Percentiles rank a stretch among this genome's conserved stretches.
phyloP scores from a whole-genome alignment of 2,888 invertebrate species.

The Rapana venosa region DNA sequence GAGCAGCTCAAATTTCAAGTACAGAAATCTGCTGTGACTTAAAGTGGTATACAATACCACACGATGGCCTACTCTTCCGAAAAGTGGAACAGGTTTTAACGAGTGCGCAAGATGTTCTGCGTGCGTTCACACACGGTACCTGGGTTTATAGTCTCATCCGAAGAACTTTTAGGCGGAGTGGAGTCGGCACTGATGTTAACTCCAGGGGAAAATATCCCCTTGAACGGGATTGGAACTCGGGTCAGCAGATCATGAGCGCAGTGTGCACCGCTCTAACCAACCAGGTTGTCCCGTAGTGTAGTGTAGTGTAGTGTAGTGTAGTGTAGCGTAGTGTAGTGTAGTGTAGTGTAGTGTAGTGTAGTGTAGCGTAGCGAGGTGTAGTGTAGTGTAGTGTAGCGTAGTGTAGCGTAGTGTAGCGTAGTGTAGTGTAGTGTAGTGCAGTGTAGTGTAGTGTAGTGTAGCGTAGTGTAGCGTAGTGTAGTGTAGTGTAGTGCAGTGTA shows the following conservation, averaged over 20 bases:
- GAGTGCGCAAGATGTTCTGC: too few relatives aligned
- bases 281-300: neutral
- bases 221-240: neutral
- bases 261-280: neutral
- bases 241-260: neutral
- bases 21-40: too few relatives aligned
- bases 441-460: neutral
- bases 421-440: neutral
- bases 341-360: neutral
- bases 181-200: neutral
- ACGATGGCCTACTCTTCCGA: too few relatives aligned
- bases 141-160: neutral
- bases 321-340: neutral
- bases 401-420: neutral
- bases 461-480: neutral
- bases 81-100: too few relatives aligned
- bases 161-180: neutral
- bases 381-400: conserved; percentile 10
- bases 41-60: too few relatives aligned
- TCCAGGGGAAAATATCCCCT: too few relatives aligned
- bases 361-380: neutral
- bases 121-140: neutral
- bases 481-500: conserved; percentile 1
- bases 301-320: neutral
- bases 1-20: too few relatives aligned